phyloP scores from a whole-genome alignment of 2,797 vertebrate species.

The Neopelma chrysocephalum region DNA sequence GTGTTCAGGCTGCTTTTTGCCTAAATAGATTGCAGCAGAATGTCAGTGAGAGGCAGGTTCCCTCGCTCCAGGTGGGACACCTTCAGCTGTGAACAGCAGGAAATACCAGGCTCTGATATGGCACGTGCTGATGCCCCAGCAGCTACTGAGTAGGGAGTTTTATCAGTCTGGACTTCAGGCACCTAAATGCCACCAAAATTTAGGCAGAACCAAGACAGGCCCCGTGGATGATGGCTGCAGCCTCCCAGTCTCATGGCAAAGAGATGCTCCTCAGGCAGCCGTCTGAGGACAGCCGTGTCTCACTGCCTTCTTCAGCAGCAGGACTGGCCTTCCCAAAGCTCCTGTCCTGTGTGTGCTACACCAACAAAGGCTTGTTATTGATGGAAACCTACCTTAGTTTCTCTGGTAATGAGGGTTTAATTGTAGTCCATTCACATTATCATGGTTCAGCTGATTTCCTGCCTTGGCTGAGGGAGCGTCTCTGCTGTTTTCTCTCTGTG shows the following conservation, averaged over 20 bases:
- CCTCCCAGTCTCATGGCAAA: background rate
- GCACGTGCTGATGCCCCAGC: background rate
- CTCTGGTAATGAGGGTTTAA: background rate
- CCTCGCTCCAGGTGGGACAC: fast-evolving
- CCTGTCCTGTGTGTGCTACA: background rate
- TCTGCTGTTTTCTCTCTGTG: fast-evolving
- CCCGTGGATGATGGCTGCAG: fast-evolving
- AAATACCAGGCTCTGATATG: background rate
- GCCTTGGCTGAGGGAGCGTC: background rate
- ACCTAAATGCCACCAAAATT: background rate
- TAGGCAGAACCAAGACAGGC: background rate
- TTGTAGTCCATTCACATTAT: background rate
- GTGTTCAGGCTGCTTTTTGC: background rate
- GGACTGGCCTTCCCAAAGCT: background rate
- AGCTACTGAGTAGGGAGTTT: background rate
- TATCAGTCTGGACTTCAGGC: background rate
- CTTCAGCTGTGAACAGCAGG: fast-evolving
- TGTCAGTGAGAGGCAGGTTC: background rate
- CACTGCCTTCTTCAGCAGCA: background rate
- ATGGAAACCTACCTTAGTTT: background rate
- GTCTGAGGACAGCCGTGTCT: fast-evolving
- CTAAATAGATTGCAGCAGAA: background rate
- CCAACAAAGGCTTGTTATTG: background rate
- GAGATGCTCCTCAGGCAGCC: background rate
- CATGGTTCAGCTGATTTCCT: background rate